Evolutionary conservation across 2,113 vertebrate species (phyloP).

Genomic region (Aspidoscelis tigris): DNA sequence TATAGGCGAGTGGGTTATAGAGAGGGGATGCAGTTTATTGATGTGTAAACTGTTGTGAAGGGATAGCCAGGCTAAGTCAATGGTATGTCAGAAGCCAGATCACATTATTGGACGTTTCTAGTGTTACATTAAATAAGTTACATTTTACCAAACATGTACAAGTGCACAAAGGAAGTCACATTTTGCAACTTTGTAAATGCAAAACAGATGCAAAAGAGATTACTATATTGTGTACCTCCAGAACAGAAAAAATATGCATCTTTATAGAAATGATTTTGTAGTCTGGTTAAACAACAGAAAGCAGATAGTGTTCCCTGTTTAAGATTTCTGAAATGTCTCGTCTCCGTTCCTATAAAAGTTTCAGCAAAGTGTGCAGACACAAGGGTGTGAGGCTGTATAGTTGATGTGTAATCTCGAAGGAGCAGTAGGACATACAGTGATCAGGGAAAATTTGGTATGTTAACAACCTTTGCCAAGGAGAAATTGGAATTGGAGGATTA

Average conservation of each 20-base stretch:
- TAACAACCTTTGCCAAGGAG: constrained; percentile 9
- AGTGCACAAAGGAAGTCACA: too few species aligned
- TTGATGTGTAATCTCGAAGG: not conserved
- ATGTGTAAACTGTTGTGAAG: too few species aligned
- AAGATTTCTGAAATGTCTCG: not conserved
- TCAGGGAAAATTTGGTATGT: constrained; percentile 17
- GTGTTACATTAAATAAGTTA: too few species aligned
- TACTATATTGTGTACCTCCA: not conserved
- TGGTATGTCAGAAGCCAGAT: too few species aligned
- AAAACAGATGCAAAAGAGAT: too few species aligned
- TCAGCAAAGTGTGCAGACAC: not conserved
- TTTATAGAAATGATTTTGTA: not conserved
- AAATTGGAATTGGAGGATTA: not conserved
- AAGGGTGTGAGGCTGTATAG: constrained; percentile 1
- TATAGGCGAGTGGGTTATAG: too few species aligned
- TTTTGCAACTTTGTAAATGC: too few species aligned
- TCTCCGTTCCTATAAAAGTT: not conserved
- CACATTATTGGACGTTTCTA: too few species aligned
- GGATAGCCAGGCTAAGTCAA: too few species aligned
- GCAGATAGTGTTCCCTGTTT: constrained; percentile 6
- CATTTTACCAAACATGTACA: too few species aligned
- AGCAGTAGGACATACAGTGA: not conserved
- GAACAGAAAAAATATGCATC: not conserved
- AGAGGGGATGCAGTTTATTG: too few species aligned
- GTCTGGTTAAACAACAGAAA: not conserved